Evolutionary conservation across 2,797 vertebrate genomes (phyloP).

Genomic region (Holocentrus rufus): DNA sequence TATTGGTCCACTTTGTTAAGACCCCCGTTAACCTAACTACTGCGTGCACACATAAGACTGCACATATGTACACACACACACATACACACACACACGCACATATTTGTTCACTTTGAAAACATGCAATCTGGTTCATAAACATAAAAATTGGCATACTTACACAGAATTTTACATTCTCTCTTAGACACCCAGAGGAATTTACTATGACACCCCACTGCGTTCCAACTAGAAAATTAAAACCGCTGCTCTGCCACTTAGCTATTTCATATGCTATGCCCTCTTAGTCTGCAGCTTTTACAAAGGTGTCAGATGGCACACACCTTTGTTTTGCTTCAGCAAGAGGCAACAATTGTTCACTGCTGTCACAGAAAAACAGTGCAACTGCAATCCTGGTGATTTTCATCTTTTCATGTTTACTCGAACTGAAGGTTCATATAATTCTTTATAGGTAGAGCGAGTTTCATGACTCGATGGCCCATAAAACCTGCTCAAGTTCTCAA

Average conservation of each 20-base stretch:
- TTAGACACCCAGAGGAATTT: slow-evolving; percentile 66
- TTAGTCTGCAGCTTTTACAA: slow-evolving; percentile 50
- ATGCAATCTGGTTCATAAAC: slow-evolving; percentile 62
- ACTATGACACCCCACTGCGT: slow-evolving; percentile 55
- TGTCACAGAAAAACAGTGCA: slow-evolving; percentile 18
- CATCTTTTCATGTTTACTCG: background rate
- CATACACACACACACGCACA: slow-evolving; percentile 1
- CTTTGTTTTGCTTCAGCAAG: slow-evolving; percentile 29
- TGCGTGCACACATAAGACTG: slow-evolving; percentile 18
- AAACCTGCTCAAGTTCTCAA: too few relatives aligned
- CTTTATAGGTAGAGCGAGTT: background rate
- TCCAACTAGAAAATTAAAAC: slow-evolving; percentile 55
- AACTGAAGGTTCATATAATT: background rate
- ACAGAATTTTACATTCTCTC: slow-evolving; percentile 38
- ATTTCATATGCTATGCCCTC: slow-evolving; percentile 48
- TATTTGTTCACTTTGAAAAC: slow-evolving; percentile 58
- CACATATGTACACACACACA: background rate
- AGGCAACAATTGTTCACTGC: slow-evolving; percentile 25
- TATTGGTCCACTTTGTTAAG: slow-evolving; percentile 61
- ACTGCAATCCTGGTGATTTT: background rate
- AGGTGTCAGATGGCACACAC: slow-evolving; percentile 47
- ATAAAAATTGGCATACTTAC: slow-evolving; percentile 51
- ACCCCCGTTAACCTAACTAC: slow-evolving; percentile 64
- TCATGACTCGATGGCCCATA: too few relatives aligned
- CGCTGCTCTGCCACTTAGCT: slow-evolving; percentile 4